phyloP scores from a whole-genome alignment of 2,113 vertebrate genomes.

The Ptilonorhynchus violaceus region DNA sequence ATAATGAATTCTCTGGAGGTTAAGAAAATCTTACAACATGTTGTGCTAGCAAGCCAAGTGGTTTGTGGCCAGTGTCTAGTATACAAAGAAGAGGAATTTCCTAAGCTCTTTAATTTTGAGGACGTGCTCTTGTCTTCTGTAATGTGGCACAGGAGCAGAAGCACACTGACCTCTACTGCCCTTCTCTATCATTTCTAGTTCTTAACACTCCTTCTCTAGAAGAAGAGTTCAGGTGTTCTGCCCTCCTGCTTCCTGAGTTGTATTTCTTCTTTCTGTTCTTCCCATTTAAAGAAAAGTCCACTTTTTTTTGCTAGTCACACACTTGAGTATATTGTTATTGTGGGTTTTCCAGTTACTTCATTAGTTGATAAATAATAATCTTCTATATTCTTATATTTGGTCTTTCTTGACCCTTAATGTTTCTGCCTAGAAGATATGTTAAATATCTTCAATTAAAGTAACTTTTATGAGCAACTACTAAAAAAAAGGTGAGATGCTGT shows the following conservation, averaged over 20 bases:
- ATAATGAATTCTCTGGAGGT: not conserved
- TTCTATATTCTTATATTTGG: not conserved
- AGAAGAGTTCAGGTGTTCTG: not conserved
- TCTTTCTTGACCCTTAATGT: not conserved
- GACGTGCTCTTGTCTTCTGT: not conserved
- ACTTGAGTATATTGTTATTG: not conserved
- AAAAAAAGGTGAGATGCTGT: not conserved
- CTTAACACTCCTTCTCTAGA: not conserved
- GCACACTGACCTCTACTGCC: not conserved
- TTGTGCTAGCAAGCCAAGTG: not conserved
- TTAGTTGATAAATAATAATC: not conserved
- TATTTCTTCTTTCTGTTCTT: not conserved
- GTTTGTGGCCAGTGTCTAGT: not conserved
- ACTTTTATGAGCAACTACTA: fast-evolving
- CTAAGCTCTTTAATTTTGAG: not conserved
- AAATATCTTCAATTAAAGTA: not conserved
- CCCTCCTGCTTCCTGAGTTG: not conserved
- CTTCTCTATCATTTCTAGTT: not conserved
- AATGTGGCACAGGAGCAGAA: not conserved
- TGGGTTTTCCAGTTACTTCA: not conserved
- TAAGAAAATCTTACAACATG: not conserved
- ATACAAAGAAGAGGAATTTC: not conserved
- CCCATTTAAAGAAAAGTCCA: not conserved
- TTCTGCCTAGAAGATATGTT: not conserved
- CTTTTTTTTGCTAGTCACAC: not conserved